phyloP scores from a whole-genome alignment of 2,113 vertebrate genomes.

The Cheilinus undulatus region DNA sequence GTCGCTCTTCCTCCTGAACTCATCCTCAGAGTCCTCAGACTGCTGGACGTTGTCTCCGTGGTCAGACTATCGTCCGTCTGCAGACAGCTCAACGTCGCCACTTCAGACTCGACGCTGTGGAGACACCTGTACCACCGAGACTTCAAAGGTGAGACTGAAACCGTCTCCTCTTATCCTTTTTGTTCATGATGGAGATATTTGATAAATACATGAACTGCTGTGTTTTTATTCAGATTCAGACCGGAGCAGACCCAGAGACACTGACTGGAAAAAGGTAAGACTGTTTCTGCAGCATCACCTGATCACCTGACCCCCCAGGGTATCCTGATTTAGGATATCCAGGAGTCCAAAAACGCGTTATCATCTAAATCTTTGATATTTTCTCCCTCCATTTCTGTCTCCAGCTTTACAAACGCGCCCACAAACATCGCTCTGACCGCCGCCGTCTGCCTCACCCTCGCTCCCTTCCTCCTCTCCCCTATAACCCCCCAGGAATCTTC shows the following conservation, averaged over 20 bases:
- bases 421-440: constrained; percentile 26
- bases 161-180: background rate
- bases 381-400: background rate
- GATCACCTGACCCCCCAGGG: too few species aligned
- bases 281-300: too few species aligned
- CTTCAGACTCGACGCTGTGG: constrained; percentile 90
- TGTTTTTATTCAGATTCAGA: constrained; percentile 50
- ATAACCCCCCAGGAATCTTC: constrained; percentile 20
- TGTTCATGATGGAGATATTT: background rate
- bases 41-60: constrained; percentile 88
- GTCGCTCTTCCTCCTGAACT: constrained; percentile 91
- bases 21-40: constrained; percentile 90
- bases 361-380: background rate
- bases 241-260: constrained; percentile 59
- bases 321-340: too few species aligned
- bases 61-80: constrained; percentile 87
- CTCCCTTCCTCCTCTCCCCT: background rate
- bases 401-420: constrained; percentile 77
- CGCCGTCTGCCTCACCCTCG: rapidly evolving
- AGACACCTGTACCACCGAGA: constrained; percentile 91
- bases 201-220: background rate
- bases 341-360: too few species aligned
- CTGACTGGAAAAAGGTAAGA: constrained; percentile 81
- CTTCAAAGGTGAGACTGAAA: constrained; percentile 84
- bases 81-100: constrained; percentile 81